Conservation (phyloP, 2,888 invertebrate genomes). For the Tethea ocularis region DNA sequence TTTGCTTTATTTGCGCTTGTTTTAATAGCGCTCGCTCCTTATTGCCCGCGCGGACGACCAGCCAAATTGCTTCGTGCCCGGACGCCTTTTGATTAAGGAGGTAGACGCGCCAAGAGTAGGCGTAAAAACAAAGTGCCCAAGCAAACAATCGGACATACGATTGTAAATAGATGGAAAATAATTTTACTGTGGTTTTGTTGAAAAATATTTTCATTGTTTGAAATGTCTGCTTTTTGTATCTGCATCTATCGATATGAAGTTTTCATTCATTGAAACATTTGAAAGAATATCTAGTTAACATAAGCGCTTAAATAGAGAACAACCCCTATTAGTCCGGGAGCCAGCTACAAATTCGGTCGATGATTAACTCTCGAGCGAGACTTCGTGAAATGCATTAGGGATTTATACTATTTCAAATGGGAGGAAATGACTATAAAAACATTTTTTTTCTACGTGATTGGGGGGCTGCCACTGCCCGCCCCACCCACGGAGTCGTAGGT, state of each 20-base stretch:
- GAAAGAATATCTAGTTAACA: not conserved
- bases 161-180: constrained; percentile 12
- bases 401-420: too few relatives aligned
- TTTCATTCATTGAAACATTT: not conserved
- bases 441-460: too few relatives aligned
- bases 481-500: too few relatives aligned
- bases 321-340: too few relatives aligned
- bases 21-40: constrained; percentile 81
- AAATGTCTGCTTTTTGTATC: not conserved
- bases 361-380: too few relatives aligned
- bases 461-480: too few relatives aligned
- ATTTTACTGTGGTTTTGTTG: not conserved
- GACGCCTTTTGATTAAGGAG: constrained; percentile 79
- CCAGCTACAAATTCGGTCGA: too few relatives aligned
- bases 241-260: not conserved
- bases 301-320: not conserved
- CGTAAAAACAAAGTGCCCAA: constrained; percentile 63
- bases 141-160: constrained; percentile 38
- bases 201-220: not conserved
- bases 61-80: constrained; percentile 81
- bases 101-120: constrained; percentile 56
- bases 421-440: too few relatives aligned
- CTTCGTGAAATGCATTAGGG: too few relatives aligned
- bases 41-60: constrained; percentile 74
- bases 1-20: constrained; percentile 83